Evolutionary conservation across 2,113 vertebrate species (phyloP).

Genomic region (Baryphthengus martii): DNA sequence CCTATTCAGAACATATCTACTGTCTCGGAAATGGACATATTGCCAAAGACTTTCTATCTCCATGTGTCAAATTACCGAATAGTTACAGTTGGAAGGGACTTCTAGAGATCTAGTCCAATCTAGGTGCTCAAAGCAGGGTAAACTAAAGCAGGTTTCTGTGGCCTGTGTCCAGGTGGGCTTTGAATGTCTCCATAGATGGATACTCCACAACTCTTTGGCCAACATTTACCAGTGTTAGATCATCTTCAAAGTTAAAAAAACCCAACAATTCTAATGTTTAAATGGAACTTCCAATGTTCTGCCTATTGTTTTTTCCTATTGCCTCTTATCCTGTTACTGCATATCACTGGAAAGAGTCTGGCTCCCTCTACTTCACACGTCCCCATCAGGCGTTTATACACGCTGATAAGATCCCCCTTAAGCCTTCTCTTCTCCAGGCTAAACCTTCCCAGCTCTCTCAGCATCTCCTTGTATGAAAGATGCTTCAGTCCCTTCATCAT

Average conservation of each 20-base stretch:
- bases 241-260: background rate
- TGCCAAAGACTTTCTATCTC: background rate
- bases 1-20: background rate
- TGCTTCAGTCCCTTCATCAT: background rate
- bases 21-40: background rate
- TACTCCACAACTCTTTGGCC: background rate
- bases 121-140: background rate
- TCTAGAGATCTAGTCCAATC: background rate
- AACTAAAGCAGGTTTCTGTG: background rate
- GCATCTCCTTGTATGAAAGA: background rate
- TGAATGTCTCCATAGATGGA: background rate
- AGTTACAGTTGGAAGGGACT: background rate
- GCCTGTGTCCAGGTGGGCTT: background rate
- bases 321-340: background rate
- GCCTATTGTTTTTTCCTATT: background rate
- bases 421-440: too few relatives aligned
- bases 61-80: background rate
- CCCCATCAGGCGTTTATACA: background rate
- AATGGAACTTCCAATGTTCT: background rate
- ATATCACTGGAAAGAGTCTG: background rate
- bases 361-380: background rate
- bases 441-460: background rate
- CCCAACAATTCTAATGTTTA: background rate
- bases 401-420: background rate
- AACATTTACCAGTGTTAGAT: background rate